Base-by-base conservation (phyloP, 2,113 vertebrate genomes). In the Rhinolophus ferrumequinum region DNA sequence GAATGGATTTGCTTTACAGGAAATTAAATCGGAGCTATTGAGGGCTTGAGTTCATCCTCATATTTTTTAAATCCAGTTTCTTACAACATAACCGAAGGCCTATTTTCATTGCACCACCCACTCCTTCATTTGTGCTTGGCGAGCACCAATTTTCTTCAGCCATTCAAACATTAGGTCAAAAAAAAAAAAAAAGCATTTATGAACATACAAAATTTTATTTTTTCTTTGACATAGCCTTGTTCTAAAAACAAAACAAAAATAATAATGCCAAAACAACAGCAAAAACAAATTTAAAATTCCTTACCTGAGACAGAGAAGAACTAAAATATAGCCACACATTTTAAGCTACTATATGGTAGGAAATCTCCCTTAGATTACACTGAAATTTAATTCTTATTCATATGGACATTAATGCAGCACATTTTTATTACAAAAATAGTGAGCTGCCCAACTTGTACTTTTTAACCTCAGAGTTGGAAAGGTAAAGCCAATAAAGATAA, bases 1-100 rank as follows among this genome's bases (percentile, higher is more conserved):
- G 89, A 97, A 96, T 90, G 47, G 84, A 89, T 70, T 94, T 94
- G 87, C 38, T 62, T 56, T 50, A 82, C 8, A 96, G 93, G 79
- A 98, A 98, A 97, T 97, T 92, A 96, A 98, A 97, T 93, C 10
- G 38, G 41, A 93, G 76, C 87, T 88, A 69, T 72, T 72, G 76
- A 93, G 72, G 22, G 56, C 94, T 28, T 28, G 77, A 96, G 54
- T 54, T 94, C 87, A 47, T 41, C 93, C 41, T 87, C 33, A 73
- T 83, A 18, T 96, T 97, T 79, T 16, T 88, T 87, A 97, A 38
- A 75, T 85, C 35, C 56, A 80, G 16, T 88, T 95, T 88, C 70
- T 88, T 60, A 60, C 12, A n/a, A 44, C n/a, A 56, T 69, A 81
- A 88, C 30, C 33, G 6, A 83, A 96, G 38, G 50, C 50, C 60